Percentiles rank a stretch among this genome's conserved stretches.
These are phyloP conservation scores for Sminthurides aquaticus DNA, from an alignment of 2,888 invertebrate genomes.

Conservation along the genomic window DNA sequence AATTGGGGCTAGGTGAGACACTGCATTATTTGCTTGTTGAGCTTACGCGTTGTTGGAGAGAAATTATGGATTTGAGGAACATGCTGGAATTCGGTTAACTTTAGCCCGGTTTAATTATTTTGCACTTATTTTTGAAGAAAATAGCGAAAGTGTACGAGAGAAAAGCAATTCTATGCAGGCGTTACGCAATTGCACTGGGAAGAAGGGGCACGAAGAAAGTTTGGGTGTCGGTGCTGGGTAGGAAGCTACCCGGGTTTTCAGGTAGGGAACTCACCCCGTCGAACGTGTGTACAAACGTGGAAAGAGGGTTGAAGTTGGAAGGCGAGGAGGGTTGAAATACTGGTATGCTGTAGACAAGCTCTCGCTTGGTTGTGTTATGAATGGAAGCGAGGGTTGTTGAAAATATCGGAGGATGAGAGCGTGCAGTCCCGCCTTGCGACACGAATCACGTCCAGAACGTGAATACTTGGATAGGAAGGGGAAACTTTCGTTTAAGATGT, in stretches of 20 bases:
- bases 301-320: too few relatives aligned
- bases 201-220: not conserved
- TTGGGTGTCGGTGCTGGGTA: too few relatives aligned
- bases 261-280: too few relatives aligned
- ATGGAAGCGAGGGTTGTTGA: conserved; percentile 1
- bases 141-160: conserved; percentile 3
- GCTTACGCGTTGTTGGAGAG: too few relatives aligned
- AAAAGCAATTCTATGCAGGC: conserved; percentile 6
- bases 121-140: not conserved
- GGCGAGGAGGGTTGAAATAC: too few relatives aligned
- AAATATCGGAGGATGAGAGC: conserved; percentile 13
- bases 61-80: too few relatives aligned
- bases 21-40: too few relatives aligned
- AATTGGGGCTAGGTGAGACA: too few relatives aligned
- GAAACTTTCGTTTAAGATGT: conserved; percentile 4
- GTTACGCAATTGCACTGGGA: conserved; percentile 3
- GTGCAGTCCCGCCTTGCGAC: conserved; percentile 25
- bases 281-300: too few relatives aligned
- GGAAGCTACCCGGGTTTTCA: not conserved
- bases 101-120: too few relatives aligned
- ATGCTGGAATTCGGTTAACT: too few relatives aligned
- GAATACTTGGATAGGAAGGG: conserved; percentile 26
- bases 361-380: not conserved
- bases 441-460: conserved; percentile 34
- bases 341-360: too few relatives aligned